Conservation (phyloP, 2,797 vertebrate species). For the Gastrophryne carolinensis region DNA sequence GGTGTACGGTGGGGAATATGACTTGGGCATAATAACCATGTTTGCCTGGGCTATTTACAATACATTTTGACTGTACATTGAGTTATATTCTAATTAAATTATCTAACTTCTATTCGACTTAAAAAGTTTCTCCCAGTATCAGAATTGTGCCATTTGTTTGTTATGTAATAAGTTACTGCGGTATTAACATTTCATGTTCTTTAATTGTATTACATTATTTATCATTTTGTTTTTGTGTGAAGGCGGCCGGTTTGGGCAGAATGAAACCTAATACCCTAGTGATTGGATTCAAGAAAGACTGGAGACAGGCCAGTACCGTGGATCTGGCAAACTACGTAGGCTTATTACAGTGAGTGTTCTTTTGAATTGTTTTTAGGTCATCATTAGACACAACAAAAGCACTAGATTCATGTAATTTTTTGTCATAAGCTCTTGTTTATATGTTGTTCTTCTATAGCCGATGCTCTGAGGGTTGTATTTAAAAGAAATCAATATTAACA, state of each 20-base stretch:
- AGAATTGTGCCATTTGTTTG: neutral
- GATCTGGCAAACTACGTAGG: conserved; percentile 87
- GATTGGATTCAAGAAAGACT: conserved; percentile 91
- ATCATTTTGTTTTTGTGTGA: conserved; percentile 27
- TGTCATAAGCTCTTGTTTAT: neutral
- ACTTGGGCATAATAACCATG: too few species aligned
- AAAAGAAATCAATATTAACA: conserved; percentile 29
- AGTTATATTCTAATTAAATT: too few species aligned
- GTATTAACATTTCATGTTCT: neutral
- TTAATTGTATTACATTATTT: neutral
- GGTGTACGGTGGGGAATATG: too few species aligned
- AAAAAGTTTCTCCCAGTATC: too few species aligned
- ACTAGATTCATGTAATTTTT: neutral
- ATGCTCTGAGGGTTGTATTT: neutral
- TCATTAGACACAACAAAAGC: neutral
- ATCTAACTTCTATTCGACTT: too few species aligned
- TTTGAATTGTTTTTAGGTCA: neutral
- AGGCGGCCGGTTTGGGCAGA: conserved; percentile 92
- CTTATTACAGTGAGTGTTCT: conserved; percentile 87
- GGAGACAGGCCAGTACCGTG: conserved; percentile 71
- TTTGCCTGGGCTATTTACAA: too few species aligned
- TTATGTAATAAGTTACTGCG: neutral
- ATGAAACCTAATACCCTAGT: conserved; percentile 93
- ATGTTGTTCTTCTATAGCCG: neutral
- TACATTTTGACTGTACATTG: too few species aligned